phyloP scores from a whole-genome alignment of 1,140 invertebrate species.

The Temnothorax nylanderi region DNA sequence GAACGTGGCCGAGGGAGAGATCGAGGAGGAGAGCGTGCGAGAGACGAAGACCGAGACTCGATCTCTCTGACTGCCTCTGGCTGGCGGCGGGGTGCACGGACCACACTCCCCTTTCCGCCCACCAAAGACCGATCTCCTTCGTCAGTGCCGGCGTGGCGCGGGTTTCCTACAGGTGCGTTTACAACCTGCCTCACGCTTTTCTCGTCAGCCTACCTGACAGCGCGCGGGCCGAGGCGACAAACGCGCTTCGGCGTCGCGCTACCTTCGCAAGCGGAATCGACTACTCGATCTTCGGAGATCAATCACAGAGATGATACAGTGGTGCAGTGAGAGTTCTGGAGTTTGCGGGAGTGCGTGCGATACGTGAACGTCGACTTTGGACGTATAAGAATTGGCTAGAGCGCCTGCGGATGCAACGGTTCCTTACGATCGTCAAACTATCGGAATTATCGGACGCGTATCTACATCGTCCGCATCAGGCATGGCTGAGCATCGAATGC shows the following conservation, averaged over 20 bases:
- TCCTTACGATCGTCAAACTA: no score
- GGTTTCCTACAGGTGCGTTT: slow-evolving; percentile 70
- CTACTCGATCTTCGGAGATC: not conserved
- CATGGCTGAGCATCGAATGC: not conserved
- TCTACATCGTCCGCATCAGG: not conserved
- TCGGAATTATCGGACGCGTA: not conserved
- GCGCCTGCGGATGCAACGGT: no score
- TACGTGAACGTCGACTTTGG: not conserved
- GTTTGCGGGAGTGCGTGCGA: not conserved
- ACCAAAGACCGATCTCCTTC: slow-evolving; percentile 72
- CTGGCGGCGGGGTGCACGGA: slow-evolving; percentile 79
- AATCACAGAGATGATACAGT: not conserved
- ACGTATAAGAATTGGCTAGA: not conserved
- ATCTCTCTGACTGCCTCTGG: slow-evolving; percentile 82
- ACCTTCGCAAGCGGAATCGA: not conserved
- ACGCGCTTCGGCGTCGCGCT: not conserved
- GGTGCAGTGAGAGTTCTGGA: not conserved
- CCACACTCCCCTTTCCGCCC: slow-evolving; percentile 71
- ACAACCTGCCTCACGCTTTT: slow-evolving; percentile 70
- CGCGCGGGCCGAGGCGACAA: slow-evolving; percentile 10
- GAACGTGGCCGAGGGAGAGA: slow-evolving; percentile 19
- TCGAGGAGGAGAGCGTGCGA: slow-evolving; percentile 20
- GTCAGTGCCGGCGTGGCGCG: slow-evolving; percentile 76
- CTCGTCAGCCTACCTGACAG: slow-evolving; percentile 34
- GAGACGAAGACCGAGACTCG: slow-evolving; percentile 66